phyloP scores from a whole-genome alignment of 2,888 invertebrate genomes.

The Dynastes hyllus region DNA sequence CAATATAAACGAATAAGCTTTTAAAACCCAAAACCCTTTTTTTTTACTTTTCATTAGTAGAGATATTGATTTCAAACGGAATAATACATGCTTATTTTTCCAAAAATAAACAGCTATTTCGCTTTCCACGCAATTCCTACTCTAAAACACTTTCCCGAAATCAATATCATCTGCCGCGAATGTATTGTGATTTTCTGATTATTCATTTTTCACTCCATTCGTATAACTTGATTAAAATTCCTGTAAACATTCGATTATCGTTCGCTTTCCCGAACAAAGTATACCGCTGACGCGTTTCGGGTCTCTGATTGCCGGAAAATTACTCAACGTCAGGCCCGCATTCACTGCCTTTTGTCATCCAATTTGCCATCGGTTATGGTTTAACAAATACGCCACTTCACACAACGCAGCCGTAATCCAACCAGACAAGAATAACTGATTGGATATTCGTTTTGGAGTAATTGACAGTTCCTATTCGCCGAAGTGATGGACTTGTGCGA shows the following conservation, averaged over 20 bases:
- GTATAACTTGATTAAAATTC: conserved; percentile 45
- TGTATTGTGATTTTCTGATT: conserved; percentile 23
- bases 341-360: conserved; percentile 60
- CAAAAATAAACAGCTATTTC: too few relatives aligned
- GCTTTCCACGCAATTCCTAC: background rate
- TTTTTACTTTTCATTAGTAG: too few relatives aligned
- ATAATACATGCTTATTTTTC: too few relatives aligned
- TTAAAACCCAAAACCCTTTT: too few relatives aligned
- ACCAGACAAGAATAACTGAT: conserved; percentile 33
- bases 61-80: too few relatives aligned
- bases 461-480: conserved; percentile 4
- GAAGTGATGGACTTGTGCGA: background rate
- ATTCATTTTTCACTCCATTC: conserved; percentile 8
- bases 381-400: conserved; percentile 41
- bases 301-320: conserved; percentile 28
- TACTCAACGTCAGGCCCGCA: conserved; percentile 57
- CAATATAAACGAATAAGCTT: too few relatives aligned
- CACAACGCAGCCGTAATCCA: conserved; percentile 18
- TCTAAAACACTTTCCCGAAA: conserved; percentile 6
- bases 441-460: conserved; percentile 20
- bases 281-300: conserved; percentile 25
- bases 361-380: conserved; percentile 55
- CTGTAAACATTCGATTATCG: conserved; percentile 45
- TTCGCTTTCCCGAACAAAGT: conserved; percentile 27
- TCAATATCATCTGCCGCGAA: conserved; percentile 6